Evolutionary conservation across 23 tunicate species (phyloP), one percentile per base, ranked within the genome.

Genomic region (Botrylloides violaceus): DNA sequence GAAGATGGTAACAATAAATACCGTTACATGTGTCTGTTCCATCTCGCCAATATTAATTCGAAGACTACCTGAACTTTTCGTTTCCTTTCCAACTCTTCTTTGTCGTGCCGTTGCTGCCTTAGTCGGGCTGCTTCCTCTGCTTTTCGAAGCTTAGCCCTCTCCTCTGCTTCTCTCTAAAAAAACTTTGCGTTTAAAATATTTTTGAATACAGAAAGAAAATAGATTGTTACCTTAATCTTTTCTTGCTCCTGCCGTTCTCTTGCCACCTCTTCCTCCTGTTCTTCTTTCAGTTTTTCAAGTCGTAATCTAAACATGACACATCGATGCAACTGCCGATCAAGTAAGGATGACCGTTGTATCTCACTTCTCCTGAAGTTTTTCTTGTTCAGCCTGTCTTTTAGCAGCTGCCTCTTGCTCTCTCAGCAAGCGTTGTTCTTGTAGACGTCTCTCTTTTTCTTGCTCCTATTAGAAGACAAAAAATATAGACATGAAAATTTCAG

Each of bases 371-470:
- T 15, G 12, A 31, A 22, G 20, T 66, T 66, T 66, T 26, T 66
- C 24, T 32, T 63, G 70, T 32, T 63, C 70, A 7, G 36, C 79
- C 12, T 53, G 39, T 2, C 9, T 68, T 64, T 47, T 81, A 34
- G 29, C 58, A 47, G 80, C 86, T 24, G 77, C 86, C 49, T 20
- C 76, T 9, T 77, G 62, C 58, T 66, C 80, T 58, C 66, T 82
- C 61, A 64, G 64, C 12, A 30, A 22, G 47, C 36, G 66, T 25
- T 76, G 80, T 32, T 75, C 82, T 31, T 58, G 59, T 1, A 82
- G 48, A 36, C 81, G 76, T 43, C 59, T 58, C 37, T 75, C 80
- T 58, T 71, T 76, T 32, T 82, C 88, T 66, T 82, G 76, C 34
- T 82, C 76, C 88, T 81, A n/a, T n/a, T n/a, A n/a, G n/a, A n/a